Conservation (phyloP, 1,140 invertebrate genomes). For the Lerema accius region DNA sequence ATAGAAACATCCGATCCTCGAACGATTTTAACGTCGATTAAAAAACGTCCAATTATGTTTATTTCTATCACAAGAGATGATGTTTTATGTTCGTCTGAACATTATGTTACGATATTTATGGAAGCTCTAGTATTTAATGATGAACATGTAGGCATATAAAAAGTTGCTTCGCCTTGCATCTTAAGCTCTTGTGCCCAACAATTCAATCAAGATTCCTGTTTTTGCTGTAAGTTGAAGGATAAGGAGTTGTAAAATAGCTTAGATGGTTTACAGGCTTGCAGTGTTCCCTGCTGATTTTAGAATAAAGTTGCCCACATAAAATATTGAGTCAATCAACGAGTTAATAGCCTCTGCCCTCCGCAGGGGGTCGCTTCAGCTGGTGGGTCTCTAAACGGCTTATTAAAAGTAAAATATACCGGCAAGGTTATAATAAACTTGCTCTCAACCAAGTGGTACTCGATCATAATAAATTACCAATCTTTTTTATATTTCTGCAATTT, state of each 20-base stretch:
- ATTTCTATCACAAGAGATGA: slow-evolving; percentile 3
- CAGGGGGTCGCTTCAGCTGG: slow-evolving; percentile 17
- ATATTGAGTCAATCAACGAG: slow-evolving; percentile 31
- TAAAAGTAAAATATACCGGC: slow-evolving; percentile 24
- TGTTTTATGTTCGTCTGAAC: not conserved
- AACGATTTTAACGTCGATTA: slow-evolving; percentile 32
- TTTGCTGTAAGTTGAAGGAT: slow-evolving; percentile 11
- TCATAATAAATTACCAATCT: not conserved
- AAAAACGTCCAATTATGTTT: slow-evolving; percentile 18
- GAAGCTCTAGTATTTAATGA: not conserved
- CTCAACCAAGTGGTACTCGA: not conserved
- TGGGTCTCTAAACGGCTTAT: slow-evolving; percentile 25
- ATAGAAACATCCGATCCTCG: slow-evolving; percentile 31
- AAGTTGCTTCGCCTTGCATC: not conserved
- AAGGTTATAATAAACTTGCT: slow-evolving; percentile 21
- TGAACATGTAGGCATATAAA: not conserved
- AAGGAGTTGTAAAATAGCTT: not conserved
- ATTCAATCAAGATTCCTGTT: slow-evolving; percentile 17
- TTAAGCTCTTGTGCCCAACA: not conserved
- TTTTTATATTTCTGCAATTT: not conserved
- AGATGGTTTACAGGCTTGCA: slow-evolving; percentile 9
- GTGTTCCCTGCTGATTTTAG: slow-evolving; percentile 24
- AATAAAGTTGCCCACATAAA: slow-evolving; percentile 23
- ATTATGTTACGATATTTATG: no score
- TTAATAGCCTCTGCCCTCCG: slow-evolving; percentile 23